Evolutionary conservation across 2,797 vertebrate species (phyloP), one percentile per base, ranked within the genome.

Genomic region (Phoeniculus purpureus): DNA sequence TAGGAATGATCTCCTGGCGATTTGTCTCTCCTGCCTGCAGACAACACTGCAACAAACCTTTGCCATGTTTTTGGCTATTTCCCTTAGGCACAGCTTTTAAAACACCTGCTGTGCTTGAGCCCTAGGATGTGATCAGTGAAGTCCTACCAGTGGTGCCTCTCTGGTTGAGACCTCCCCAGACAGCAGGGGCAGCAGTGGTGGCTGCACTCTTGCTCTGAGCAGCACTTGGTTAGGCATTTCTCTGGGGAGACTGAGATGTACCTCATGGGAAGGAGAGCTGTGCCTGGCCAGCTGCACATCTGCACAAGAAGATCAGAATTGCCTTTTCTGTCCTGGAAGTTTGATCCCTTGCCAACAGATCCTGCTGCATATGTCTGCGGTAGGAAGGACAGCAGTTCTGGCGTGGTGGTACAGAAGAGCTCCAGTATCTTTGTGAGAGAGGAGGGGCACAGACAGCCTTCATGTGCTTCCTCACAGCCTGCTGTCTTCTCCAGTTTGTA

Each of bases 401-500:
- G 19, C 29, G 40, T 21, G 26, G 50, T 25, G 3, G 18, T 25
- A 52, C 59, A 15, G 37, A 3, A 0, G 10, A 34, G 71, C 25
- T 50, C 17, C 0, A 1, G 6, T 55, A 34, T 21, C 43, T 50
- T 50, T n/a, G 26, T 1, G 1, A 23, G 45, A 58, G 64, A 64
- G 31, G 17, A 64, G 23, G 19, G 21, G 13, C 0, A 1, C 0
- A 1, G 45, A 51, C 1, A 0, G 37, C 66, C 34, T 1, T 48
- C 15, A 26, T 26, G 25, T 4, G 6, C 26, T 68, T 81, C 59
- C 55, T 79, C 43, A 19, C n/a, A 54, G 56, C 54, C 27, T 83
- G 29, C 5, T 6, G 10, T 45, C 16, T n/a, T 9, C 45, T 62
- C 16, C 1, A 2, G 2, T 31, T 40, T 0, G 0, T 0, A 23